These are phyloP conservation scores for Phrynosoma platyrhinos DNA, from an alignment of 2,113 vertebrate genomes.

Conservation along the genomic window DNA sequence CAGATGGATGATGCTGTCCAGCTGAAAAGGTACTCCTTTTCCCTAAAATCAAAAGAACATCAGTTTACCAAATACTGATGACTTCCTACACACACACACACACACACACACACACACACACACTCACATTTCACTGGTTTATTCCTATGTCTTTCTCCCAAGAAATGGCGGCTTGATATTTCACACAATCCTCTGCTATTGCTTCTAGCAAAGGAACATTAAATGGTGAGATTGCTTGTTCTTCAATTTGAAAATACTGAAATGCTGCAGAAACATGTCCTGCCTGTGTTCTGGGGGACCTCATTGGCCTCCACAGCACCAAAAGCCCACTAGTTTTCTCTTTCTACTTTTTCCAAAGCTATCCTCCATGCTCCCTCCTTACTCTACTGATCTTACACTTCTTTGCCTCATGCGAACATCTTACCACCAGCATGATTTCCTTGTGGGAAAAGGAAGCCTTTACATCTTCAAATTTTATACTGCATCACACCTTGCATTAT, in stretches of 20 bases:
- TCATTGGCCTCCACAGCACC: neutral
- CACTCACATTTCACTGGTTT: neutral
- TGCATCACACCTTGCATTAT: neutral
- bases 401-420: neutral
- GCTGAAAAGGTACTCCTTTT: constrained; percentile 11
- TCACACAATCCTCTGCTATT: neutral
- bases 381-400: neutral
- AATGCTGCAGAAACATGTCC: neutral
- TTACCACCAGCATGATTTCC: neutral
- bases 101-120: neutral
- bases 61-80: neutral
- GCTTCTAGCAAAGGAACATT: neutral
- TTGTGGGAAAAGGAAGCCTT: neutral
- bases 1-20: constrained; percentile 23
- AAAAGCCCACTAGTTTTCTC: neutral
- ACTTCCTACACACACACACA: neutral
- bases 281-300: neutral
- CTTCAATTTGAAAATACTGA: neutral
- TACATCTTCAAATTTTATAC: neutral
- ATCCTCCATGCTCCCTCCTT: no score
- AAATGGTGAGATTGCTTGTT: neutral
- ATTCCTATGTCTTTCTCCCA: neutral
- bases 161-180: neutral
- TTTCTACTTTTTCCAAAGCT: neutral
- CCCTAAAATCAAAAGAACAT: constrained; percentile 13